phyloP scores from a whole-genome alignment of 2,888 invertebrate genomes.

The Idaea straminata region DNA sequence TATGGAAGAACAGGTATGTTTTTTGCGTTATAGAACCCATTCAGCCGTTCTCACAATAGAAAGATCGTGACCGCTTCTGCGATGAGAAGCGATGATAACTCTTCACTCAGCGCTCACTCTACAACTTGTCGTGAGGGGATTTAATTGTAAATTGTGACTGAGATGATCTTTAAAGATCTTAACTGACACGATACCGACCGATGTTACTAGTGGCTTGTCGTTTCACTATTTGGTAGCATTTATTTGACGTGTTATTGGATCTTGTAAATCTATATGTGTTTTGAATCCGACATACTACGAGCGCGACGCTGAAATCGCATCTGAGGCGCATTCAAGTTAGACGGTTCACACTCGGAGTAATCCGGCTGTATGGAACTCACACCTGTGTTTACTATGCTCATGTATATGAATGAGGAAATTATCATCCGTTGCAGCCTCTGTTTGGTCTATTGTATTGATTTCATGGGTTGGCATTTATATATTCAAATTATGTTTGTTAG shows the following conservation, averaged over 20 bases:
- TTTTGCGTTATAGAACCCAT: slow-evolving; percentile 40
- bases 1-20: slow-evolving; percentile 22
- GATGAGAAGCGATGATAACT: slow-evolving; percentile 65
- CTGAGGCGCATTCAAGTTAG: slow-evolving; percentile 27
- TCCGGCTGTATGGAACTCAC: slow-evolving; percentile 28
- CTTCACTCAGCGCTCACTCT: slow-evolving; percentile 47
- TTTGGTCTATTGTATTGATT: slow-evolving; percentile 3
- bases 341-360: slow-evolving; percentile 35
- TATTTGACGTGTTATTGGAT: background rate
- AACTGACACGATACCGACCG: slow-evolving; percentile 22
- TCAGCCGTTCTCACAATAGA: slow-evolving; percentile 63
- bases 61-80: slow-evolving; percentile 63
- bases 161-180: slow-evolving; percentile 49
- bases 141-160: slow-evolving; percentile 58
- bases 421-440: slow-evolving; percentile 19
- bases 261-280: background rate
- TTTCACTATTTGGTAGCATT: slow-evolving; percentile 2
- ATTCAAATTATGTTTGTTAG: background rate
- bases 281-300: background rate
- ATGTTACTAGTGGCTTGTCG: slow-evolving; percentile 22
- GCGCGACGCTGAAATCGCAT: slow-evolving; percentile 6
- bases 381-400: slow-evolving; percentile 28
- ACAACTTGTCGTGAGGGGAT: slow-evolving; percentile 54
- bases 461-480: background rate
- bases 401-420: slow-evolving; percentile 31